Evolutionary conservation across 1,140 invertebrate species (phyloP).

Genomic region (Uloborus diversus): DNA sequence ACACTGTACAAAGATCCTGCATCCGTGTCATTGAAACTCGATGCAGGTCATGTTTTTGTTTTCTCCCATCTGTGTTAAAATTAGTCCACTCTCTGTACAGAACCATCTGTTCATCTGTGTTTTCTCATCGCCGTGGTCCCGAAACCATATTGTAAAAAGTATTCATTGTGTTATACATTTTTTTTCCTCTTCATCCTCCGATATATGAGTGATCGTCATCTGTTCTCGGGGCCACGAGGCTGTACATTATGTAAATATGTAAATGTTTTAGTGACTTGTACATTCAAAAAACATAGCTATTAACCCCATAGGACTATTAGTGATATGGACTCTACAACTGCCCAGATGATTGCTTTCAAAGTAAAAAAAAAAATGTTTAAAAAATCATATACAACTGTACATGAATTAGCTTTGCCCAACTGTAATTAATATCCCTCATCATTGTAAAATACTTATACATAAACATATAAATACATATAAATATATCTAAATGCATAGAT

Average conservation of each 20-base stretch:
- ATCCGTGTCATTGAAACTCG: constrained; percentile 28
- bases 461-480: constrained; percentile 27
- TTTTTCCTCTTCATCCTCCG: background rate
- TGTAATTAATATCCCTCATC: constrained; percentile 43
- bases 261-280: constrained; percentile 58
- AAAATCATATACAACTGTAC: constrained; percentile 42
- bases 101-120: constrained; percentile 43
- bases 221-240: constrained; percentile 21
- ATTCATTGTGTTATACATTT: constrained; percentile 42
- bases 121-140: constrained; percentile 27
- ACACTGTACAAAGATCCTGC: constrained; percentile 47
- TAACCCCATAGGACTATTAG: constrained; percentile 46
- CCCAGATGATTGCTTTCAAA: constrained; percentile 54
- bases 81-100: constrained; percentile 43
- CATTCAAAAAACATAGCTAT: constrained; percentile 49
- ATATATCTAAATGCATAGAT: constrained; percentile 47
- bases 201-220: background rate
- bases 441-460: constrained; percentile 55
- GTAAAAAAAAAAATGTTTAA: constrained; percentile 12
- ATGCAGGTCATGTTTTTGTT: constrained; percentile 47
- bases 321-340: constrained; percentile 40
- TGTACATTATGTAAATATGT: constrained; percentile 60
- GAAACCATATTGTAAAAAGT: constrained; percentile 44
- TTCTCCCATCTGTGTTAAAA: constrained; percentile 16
- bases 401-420: constrained; percentile 32